phyloP scores from a whole-genome alignment of 2,888 invertebrate species.

The Lasiommata megera region DNA sequence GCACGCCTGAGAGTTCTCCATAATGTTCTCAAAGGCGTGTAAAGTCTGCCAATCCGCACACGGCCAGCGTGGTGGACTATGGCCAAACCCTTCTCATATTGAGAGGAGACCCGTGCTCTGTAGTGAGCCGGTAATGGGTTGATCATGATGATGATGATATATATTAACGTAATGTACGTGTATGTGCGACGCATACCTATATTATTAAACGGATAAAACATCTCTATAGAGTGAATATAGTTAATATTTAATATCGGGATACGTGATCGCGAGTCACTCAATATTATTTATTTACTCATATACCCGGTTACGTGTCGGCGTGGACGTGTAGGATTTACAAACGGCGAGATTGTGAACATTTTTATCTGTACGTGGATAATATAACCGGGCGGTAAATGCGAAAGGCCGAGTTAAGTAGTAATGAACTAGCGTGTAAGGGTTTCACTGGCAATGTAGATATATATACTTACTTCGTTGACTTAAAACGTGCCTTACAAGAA shows the following conservation, averaged over 20 bases:
- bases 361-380: neutral
- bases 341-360: neutral
- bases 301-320: neutral
- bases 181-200: neutral
- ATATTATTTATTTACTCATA: conserved; percentile 15
- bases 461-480: too few relatives aligned
- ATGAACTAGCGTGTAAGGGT: neutral
- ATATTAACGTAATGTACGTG: too few relatives aligned
- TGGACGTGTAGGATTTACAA: conserved; percentile 7
- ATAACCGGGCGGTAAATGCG: neutral
- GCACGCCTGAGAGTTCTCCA: too few relatives aligned
- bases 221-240: neutral
- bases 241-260: conserved; percentile 11
- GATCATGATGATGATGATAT: too few relatives aligned
- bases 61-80: too few relatives aligned
- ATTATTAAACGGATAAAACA: neutral
- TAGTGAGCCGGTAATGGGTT: too few relatives aligned
- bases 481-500: too few relatives aligned
- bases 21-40: too few relatives aligned
- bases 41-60: too few relatives aligned
- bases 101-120: too few relatives aligned
- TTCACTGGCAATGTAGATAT: neutral
- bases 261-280: conserved; percentile 11
- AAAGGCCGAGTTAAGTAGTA: neutral
- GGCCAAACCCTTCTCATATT: too few relatives aligned